Base-by-base conservation (phyloP, 2,888 invertebrate species). In the Dione juno region DNA sequence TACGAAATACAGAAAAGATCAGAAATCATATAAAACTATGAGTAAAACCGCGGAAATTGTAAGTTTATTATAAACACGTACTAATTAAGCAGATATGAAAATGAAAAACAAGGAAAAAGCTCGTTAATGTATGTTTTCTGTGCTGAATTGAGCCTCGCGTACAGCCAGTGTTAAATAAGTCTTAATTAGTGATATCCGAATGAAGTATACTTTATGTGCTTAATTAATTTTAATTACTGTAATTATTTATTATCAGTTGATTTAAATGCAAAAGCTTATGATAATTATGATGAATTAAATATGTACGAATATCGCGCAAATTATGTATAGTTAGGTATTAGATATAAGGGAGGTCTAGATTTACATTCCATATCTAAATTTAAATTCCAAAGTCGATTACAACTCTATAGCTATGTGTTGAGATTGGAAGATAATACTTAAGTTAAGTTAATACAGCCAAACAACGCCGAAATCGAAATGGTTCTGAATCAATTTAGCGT, bases 401-500 rank as follows among this genome's bases (percentile, higher is more conserved):
- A 40, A 40, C 43, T 63, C 66, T 66, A 71, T 57, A 61, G 54
- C 37, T 43, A 43, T 21, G 59, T 59, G 64, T 69, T 63, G 70
- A 66, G 69, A 73, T 67, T 67, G 43, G 59, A 66, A 67, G 66
- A 75, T 71, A 73, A 66, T 65, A 75, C 75, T 74, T 77, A 76
- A 78, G 75, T 77, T 76, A 81, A 83, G 84, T 85, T 82, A 84
- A 83, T 83, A 81, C 80, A 77, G 79, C 82, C 84, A 86, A 88
- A 84, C 85, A 87, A 83, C 82, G 78, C 79, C 80, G 78, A 80
- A 85, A 87, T 84, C 79, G 80, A 84, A 82, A 85, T 84, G 82
- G 82, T 85, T 87, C 79, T 77, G 78, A 91, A 87, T 90, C 90
- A 92, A 92, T 92, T 92, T 87, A 87, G 84, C 88, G 85, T 88